Conservation (phyloP, 2,888 invertebrate species). For the Watsonalla cultraria region DNA sequence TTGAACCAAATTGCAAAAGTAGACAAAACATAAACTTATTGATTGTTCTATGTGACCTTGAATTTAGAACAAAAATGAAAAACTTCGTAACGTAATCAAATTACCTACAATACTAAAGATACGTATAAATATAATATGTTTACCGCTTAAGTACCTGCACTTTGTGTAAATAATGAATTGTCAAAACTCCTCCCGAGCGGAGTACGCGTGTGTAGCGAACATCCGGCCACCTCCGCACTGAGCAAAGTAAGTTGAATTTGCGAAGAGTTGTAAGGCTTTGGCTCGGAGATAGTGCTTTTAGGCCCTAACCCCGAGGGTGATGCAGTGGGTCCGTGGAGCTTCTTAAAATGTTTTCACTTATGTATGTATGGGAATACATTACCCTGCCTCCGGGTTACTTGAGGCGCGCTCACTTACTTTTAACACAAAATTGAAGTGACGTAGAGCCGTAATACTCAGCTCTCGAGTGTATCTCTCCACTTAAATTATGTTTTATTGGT, state of each 20-base stretch:
- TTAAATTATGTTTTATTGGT: constrained; percentile 71
- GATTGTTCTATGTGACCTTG: too few species aligned
- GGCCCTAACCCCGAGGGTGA: constrained; percentile 78
- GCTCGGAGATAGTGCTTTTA: constrained; percentile 79
- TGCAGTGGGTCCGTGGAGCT: constrained; percentile 76
- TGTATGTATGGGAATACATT: constrained; percentile 78
- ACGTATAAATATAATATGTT: background rate
- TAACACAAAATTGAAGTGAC: constrained; percentile 77
- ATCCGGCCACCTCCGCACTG: constrained; percentile 64
- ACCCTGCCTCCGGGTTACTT: constrained; percentile 72
- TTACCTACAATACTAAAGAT: too few species aligned
- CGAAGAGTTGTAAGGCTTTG: constrained; percentile 79
- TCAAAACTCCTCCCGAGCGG: constrained; percentile 33
- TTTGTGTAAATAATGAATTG: constrained; percentile 22
- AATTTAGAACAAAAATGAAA: too few species aligned
- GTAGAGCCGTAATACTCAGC: constrained; percentile 66
- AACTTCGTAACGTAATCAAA: too few species aligned
- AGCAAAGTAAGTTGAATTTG: constrained; percentile 78
- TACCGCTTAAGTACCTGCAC: background rate
- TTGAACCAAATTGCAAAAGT: too few species aligned
- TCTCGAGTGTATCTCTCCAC: constrained; percentile 69
- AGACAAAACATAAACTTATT: too few species aligned
- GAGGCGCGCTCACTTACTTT: constrained; percentile 72
- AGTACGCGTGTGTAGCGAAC: constrained; percentile 26
- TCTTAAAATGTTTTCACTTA: constrained; percentile 79